Conservation (phyloP, 2,888 invertebrate genomes). For the Drosophila mayaguana region DNA sequence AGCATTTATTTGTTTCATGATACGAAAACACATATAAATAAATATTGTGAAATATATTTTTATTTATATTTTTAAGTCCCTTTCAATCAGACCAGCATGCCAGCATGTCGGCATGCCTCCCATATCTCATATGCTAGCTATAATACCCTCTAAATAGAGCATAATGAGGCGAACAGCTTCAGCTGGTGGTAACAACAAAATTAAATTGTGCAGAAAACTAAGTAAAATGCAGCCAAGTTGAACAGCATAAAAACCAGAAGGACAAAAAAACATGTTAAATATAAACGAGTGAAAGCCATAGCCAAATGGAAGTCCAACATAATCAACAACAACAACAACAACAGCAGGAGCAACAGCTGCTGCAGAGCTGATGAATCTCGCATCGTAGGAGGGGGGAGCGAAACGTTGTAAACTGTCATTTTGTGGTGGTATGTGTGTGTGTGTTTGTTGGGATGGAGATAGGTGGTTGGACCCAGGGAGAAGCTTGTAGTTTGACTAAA, state of each 20-base stretch:
- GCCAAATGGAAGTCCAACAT: conserved; percentile 39
- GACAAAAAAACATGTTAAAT: conserved; percentile 43
- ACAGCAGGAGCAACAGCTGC: background rate
- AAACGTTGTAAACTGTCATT: conserved; percentile 59
- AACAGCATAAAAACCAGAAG: conserved; percentile 52
- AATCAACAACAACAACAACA: conserved; percentile 34
- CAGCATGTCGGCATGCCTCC: background rate
- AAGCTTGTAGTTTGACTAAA: conserved; percentile 31
- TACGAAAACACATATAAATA: too few relatives aligned
- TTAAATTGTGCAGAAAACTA: conserved; percentile 72
- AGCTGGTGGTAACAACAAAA: conserved; percentile 23
- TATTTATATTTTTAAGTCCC: background rate
- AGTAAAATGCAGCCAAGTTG: conserved; percentile 57
- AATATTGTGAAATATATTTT: too few relatives aligned
- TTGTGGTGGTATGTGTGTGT: conserved; percentile 3
- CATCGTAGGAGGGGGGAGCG: conserved; percentile 20
- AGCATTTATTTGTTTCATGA: too few relatives aligned
- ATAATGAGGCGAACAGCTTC: conserved; percentile 25
- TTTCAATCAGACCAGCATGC: background rate
- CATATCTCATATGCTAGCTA: background rate
- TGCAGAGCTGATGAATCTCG: conserved; percentile 48
- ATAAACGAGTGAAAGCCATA: conserved; percentile 38
- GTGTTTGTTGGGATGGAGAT: too few relatives aligned
- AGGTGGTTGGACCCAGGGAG: background rate
- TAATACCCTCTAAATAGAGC: conserved; percentile 11